Conservation (phyloP, 2,797 vertebrate species). For the Chelon auratus region DNA sequence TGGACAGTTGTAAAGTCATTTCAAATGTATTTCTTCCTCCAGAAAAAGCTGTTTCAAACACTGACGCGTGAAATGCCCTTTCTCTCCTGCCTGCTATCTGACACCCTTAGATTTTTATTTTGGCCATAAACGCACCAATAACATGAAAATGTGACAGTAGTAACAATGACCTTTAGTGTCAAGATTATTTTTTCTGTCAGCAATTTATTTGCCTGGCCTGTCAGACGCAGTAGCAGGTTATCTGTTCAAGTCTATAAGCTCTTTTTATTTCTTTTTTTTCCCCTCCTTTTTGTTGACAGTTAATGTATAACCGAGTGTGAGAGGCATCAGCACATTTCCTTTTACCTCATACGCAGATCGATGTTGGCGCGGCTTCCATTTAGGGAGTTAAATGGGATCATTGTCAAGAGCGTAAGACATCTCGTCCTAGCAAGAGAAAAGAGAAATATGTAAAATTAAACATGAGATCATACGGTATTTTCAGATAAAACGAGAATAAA, state of each 20-base stretch:
- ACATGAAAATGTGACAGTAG: slow-evolving; percentile 73
- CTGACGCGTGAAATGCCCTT: slow-evolving; percentile 12
- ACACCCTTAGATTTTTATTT: slow-evolving; percentile 56
- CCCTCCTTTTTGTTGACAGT: slow-evolving; percentile 72
- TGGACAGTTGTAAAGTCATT: neutral
- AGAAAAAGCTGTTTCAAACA: slow-evolving; percentile 15
- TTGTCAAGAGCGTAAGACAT: slow-evolving; percentile 70
- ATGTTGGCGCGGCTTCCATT: slow-evolving; percentile 65
- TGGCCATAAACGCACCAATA: slow-evolving; percentile 66
- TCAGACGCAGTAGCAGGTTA: slow-evolving; percentile 82
- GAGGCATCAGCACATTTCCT: slow-evolving; percentile 85
- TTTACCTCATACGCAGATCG: slow-evolving; percentile 76
- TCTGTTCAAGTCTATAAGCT: slow-evolving; percentile 75
- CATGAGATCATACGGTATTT: neutral
- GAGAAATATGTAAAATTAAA: neutral
- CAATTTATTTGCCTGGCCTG: slow-evolving; percentile 76
- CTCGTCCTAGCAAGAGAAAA: slow-evolving; percentile 19
- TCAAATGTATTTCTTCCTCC: neutral
- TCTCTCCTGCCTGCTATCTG: neutral
- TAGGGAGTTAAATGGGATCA: slow-evolving; percentile 74
- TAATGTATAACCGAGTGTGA: slow-evolving; percentile 83
- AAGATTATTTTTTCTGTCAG: slow-evolving; percentile 80
- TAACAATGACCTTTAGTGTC: slow-evolving; percentile 76
- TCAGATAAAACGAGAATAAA: neutral
- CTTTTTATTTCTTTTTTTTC: slow-evolving; percentile 77